Evolutionary conservation across 2,797 vertebrate genomes (phyloP).

Genomic region (Chanos chanos): DNA sequence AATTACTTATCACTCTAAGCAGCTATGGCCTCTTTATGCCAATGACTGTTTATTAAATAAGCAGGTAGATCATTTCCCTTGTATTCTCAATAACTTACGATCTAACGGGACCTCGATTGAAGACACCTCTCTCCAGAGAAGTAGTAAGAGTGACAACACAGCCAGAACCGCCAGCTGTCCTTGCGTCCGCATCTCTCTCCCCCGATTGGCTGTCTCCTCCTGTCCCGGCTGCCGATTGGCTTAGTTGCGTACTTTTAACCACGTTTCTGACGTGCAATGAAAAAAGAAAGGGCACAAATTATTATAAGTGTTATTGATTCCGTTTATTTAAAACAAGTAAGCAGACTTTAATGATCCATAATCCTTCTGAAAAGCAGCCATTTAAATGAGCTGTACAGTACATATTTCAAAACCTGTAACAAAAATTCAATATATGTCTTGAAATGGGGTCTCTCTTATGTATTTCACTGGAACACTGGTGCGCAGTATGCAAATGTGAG

Average conservation of each 20-base stretch:
- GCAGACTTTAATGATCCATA: too few relatives aligned
- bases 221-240: slow-evolving; percentile 47
- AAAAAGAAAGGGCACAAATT: neutral
- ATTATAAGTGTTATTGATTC: too few relatives aligned
- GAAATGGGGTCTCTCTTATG: neutral
- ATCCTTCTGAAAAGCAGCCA: too few relatives aligned
- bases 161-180: slow-evolving; percentile 51
- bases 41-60: neutral
- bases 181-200: slow-evolving; percentile 66
- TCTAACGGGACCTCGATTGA: slow-evolving; percentile 88
- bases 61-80: neutral
- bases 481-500: neutral
- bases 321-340: too few relatives aligned
- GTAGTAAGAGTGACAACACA: slow-evolving; percentile 67
- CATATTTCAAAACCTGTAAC: too few relatives aligned
- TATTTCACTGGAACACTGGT: neutral
- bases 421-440: too few relatives aligned
- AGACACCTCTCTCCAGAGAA: slow-evolving; percentile 63
- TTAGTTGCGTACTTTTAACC: slow-evolving; percentile 10
- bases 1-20: neutral
- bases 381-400: too few relatives aligned
- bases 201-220: slow-evolving; percentile 37
- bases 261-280: slow-evolving; percentile 21
- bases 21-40: neutral
- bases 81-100: slow-evolving; percentile 74